A percentile compares a stretch with the other conserved stretches of the same genome.
phyloP scores from a whole-genome alignment of 2,113 vertebrate genomes.

The Pterocles orientalis region DNA sequence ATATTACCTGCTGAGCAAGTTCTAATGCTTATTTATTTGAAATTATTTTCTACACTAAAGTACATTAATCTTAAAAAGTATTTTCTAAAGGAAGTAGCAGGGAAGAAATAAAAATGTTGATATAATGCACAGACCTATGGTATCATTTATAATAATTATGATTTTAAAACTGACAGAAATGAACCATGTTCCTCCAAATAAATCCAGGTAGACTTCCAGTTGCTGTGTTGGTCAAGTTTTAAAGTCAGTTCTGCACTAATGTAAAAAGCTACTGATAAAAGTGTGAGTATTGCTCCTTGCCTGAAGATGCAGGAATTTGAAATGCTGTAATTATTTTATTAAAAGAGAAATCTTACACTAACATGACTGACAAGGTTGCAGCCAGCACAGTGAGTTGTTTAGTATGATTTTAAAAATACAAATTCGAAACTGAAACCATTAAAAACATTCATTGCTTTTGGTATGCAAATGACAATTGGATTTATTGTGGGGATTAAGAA shows the following conservation, averaged over 20 bases:
- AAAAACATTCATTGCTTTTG: constrained; percentile 41
- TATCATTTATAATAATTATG: constrained; percentile 59
- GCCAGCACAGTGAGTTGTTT: constrained; percentile 32
- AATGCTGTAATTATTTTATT: constrained; percentile 47
- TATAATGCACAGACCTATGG: constrained; percentile 65
- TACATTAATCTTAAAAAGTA: constrained; percentile 75
- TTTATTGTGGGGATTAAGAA: constrained; percentile 65
- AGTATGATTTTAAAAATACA: constrained; percentile 21
- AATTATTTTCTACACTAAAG: constrained; percentile 77
- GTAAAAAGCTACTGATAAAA: constrained; percentile 56
- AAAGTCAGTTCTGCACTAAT: constrained; percentile 62
- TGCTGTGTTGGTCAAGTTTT: constrained; percentile 64
- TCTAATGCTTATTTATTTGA: constrained; percentile 86
- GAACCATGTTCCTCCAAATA: constrained; percentile 56
- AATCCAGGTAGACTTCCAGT: constrained; percentile 59
- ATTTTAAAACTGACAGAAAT: constrained; percentile 41
- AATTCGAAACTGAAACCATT: constrained; percentile 35
- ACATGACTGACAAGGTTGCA: constrained; percentile 34
- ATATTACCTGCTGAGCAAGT: constrained; percentile 82
- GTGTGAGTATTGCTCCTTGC: constrained; percentile 31
- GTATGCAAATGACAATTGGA: constrained; percentile 48
- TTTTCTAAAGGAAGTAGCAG: constrained; percentile 73
- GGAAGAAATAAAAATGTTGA: constrained; percentile 70
- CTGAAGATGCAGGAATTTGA: constrained; percentile 40
- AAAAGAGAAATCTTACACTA: constrained; percentile 32